Conservation (phyloP, 2,888 invertebrate genomes). For the Meiosimyza decipiens region DNA sequence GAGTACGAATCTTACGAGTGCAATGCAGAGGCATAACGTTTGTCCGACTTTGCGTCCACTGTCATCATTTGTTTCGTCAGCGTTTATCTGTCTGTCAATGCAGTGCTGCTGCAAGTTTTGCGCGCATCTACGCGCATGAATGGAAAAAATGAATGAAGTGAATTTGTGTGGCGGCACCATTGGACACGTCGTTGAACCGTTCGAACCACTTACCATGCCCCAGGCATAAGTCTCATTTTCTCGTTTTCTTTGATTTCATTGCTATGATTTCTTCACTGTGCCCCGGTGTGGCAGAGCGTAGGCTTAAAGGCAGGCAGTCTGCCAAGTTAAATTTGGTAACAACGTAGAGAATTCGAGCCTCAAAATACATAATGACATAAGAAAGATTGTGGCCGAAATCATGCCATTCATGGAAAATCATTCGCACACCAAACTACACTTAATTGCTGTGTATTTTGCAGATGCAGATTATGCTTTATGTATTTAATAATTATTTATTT, state of each 20-base stretch:
- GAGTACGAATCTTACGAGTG: too few relatives aligned
- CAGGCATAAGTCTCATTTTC: not conserved
- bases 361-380: not conserved
- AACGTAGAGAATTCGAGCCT: too few relatives aligned
- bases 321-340: conserved; percentile 25
- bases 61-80: conserved; percentile 11
- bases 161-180: conserved; percentile 26
- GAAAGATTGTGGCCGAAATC: not conserved
- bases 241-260: not conserved
- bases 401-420: conserved; percentile 16
- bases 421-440: not conserved
- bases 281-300: not conserved
- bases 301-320: conserved; percentile 32
- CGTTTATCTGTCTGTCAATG: conserved; percentile 10
- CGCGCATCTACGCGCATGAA: conserved; percentile 22
- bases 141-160: conserved; percentile 34
- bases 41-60: conserved; percentile 4
- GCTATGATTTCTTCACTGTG: not conserved
- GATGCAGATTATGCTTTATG: not conserved
- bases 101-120: not conserved
- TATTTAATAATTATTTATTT: too few relatives aligned
- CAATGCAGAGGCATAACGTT: not conserved
- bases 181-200: conserved; percentile 15
- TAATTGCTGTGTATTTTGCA: not conserved
- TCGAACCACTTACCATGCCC: not conserved